These are phyloP conservation scores for Lordiphosa clarofinis DNA, from an alignment of 1,140 invertebrate genomes.

Conservation along the genomic window DNA sequence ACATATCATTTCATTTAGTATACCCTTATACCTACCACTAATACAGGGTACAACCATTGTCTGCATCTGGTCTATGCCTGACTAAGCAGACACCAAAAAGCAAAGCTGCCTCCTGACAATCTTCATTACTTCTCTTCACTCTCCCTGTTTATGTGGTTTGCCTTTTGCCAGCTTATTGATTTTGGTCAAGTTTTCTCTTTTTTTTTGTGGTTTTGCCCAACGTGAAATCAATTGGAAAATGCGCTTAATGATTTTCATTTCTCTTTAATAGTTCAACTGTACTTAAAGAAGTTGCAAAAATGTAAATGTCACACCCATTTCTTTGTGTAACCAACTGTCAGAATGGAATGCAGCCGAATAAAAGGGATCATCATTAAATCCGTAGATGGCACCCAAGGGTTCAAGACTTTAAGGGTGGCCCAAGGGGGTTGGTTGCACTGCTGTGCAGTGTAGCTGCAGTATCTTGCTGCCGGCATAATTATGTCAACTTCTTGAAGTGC, in stretches of 20 bases:
- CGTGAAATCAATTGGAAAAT: conserved; percentile 78
- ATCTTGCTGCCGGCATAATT: conserved; percentile 61
- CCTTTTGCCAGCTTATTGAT: conserved; percentile 69
- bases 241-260: conserved; percentile 68
- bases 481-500: conserved; percentile 75
- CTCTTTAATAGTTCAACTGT: conserved; percentile 51
- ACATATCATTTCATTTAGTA: too few relatives aligned
- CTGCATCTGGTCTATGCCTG: conserved; percentile 27
- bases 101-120: conserved; percentile 33
- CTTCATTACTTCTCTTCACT: conserved; percentile 11
- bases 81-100: conserved; percentile 40
- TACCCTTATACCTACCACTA: background rate
- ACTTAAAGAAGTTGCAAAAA: conserved; percentile 53
- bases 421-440: conserved; percentile 27
- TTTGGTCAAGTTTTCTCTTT: conserved; percentile 44
- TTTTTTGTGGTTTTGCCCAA: conserved; percentile 37
- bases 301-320: conserved; percentile 49
- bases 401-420: conserved; percentile 29
- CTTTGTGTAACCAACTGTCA: conserved; percentile 45
- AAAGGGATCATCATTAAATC: conserved; percentile 32
- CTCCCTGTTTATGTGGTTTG: conserved; percentile 38
- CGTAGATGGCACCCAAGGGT: conserved; percentile 24
- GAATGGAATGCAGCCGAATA: conserved; percentile 27
- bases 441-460: conserved; percentile 18
- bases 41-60: conserved; percentile 12